Evolutionary conservation across 2,113 vertebrate genomes (phyloP).

Genomic region (Mirounga angustirostris): DNA sequence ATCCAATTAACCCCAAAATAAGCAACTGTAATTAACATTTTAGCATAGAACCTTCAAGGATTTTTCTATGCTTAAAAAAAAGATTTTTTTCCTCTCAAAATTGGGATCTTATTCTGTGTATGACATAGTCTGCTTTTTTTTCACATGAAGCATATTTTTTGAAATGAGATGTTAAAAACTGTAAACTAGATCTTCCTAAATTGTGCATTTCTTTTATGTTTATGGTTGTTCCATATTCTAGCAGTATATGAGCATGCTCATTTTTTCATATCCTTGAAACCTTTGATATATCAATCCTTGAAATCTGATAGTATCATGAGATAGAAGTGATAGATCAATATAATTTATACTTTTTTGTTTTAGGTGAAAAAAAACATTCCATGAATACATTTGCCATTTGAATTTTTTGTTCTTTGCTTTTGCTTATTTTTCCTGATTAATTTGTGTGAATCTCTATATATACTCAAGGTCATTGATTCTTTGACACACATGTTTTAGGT

Average conservation of each 20-base stretch:
- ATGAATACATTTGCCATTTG: constrained; percentile 37
- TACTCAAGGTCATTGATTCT: neutral
- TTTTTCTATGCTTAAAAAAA: constrained; percentile 45
- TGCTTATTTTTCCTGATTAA: constrained; percentile 4
- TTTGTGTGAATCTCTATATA: constrained; percentile 14
- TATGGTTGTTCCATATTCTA: constrained; percentile 9
- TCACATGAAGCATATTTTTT: constrained; percentile 17
- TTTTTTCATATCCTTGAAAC: constrained; percentile 23
- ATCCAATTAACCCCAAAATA: constrained; percentile 23
- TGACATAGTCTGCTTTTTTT: constrained; percentile 30
- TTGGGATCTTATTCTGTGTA: constrained; percentile 8
- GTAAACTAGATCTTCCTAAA: constrained; percentile 32
- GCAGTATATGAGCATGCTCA: neutral
- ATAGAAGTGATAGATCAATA: constrained; percentile 9
- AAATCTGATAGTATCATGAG: neutral
- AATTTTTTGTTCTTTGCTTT: neutral
- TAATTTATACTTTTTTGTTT: constrained; percentile 38
- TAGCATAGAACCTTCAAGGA: neutral
- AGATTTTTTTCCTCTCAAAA: constrained; percentile 10
- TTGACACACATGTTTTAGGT: constrained; percentile 25
- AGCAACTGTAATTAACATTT: constrained; percentile 8
- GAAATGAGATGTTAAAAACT: constrained; percentile 42
- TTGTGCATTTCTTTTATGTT: constrained; percentile 42
- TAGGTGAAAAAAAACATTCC: neutral
- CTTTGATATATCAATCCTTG: neutral